Base-by-base conservation (phyloP, 2,888 invertebrate genomes). In the Heteromurus nitidus region DNA sequence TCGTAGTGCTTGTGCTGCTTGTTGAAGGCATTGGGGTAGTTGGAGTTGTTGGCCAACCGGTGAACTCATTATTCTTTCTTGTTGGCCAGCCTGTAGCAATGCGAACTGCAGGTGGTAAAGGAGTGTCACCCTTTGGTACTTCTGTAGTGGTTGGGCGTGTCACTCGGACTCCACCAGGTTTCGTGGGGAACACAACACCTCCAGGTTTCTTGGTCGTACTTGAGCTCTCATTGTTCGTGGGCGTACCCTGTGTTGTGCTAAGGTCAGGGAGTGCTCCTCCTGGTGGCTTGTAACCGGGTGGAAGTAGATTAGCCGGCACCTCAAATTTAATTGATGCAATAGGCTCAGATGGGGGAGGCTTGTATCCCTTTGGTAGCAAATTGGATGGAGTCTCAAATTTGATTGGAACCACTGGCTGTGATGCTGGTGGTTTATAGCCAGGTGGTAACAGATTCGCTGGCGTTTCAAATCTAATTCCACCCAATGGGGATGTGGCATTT, bases 41-140 rank as follows among this genome's bases (percentile, higher is more conserved):
- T 5, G 95, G 93, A 1, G 85, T 62, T 0, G 95, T 94, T 13
- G 96, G 95, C 96, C 96, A 96, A 18, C 96, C 96, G 16, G 95
- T 96, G 88, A 96, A 96, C 89, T 95, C 95, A 20, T 96, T 96
- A 9, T 95, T 95, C 24, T 93, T 94, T 93, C 96, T 93, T 24
- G 92, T 92, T 0, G 96, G 96, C 92, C 95, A 95, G 86, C 95
- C 96, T 89, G 94, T 95, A 84, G 94, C 93, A 87, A 96, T 95
- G 69, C 93, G 92, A 5, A 94, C 94, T 0, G 90, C 88, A 0
- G 91, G 91, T 0, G 90, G 89, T 76, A 89, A 89, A 50, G 92
- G 91, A 1, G 91, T 91, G 30, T 90, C 88, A 85, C 82, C 88
- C 80, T 88, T 88, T 16, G 92, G 89, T 87, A 83, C 68, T 91